A percentile compares a stretch with the other conserved stretches of the same genome.
Evolutionary conservation across 1,140 invertebrate genomes (phyloP).

Genomic region (Brachionus koreanus): DNA sequence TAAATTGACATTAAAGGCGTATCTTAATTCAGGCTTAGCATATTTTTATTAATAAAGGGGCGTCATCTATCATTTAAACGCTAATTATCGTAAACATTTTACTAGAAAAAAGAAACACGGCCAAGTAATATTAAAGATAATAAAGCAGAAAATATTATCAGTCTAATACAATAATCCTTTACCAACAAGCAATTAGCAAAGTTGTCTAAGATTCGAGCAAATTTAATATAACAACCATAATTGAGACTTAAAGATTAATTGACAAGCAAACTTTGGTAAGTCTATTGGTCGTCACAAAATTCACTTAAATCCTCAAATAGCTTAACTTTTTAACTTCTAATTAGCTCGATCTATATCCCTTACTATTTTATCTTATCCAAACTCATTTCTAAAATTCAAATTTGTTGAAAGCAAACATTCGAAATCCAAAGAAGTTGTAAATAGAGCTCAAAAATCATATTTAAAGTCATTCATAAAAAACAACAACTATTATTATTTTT

Average conservation of each 20-base stretch:
- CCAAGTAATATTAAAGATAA: not conserved
- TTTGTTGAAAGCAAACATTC: slow-evolving; percentile 27
- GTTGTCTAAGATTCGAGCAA: not conserved
- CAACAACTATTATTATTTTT: no score
- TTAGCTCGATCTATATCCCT: not conserved
- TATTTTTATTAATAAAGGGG: not conserved
- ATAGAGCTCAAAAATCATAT: slow-evolving; percentile 12
- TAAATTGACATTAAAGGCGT: not conserved
- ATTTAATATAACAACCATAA: not conserved
- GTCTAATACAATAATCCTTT: slow-evolving; percentile 39
- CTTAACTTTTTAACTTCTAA: slow-evolving; percentile 19
- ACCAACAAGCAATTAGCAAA: slow-evolving; percentile 17
- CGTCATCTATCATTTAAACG: not conserved
- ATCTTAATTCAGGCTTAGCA: not conserved
- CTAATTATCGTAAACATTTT: not conserved
- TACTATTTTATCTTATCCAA: not conserved
- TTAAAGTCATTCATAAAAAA: not conserved
- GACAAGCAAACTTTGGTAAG: slow-evolving; percentile 9
- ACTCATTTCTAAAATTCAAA: not conserved
- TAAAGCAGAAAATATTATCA: not conserved
- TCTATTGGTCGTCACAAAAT: not conserved
- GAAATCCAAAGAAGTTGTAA: not conserved
- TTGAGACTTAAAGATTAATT: slow-evolving; percentile 9
- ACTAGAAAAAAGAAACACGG: not conserved
- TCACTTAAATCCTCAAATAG: slow-evolving; percentile 26